Evolutionary conservation across 2,113 vertebrate species (phyloP), one percentile per base, ranked within the genome.

Genomic region (Pituophis catenifer): DNA sequence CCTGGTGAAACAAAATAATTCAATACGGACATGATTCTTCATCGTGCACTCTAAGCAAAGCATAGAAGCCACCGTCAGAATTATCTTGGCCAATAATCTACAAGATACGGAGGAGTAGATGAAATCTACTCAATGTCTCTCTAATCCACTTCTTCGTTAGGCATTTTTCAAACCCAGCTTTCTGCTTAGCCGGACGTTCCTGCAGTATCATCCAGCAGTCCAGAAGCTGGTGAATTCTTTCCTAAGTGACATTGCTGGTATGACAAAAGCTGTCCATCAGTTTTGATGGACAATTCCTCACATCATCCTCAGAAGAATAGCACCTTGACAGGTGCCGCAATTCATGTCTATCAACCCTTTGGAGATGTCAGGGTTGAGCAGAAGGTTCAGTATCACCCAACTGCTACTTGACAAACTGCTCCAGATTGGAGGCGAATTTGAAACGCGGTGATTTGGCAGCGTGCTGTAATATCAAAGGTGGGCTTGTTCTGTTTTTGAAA

Each of bases 281-380:
- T 65, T 57, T 15, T 93, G 89, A 93, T 87, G 81, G 92, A 90
- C 86, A 85, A 57, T 52, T 70, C 62, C 38, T 65, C 44, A 33
- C 12, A 21, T 90, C 55, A 44, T 15, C 70, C 57, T 29, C 89
- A 21, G 86, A 7, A 90, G 89, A 90, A 70, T 4, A 87, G 89
- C 44, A 90, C 62, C 89, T 86, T 90, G 81, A 87, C 92, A 93
- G 89, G 90, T 13, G 48, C 89, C 15, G 44, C 89, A 93, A 90
- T 93, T 93, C 92, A 93, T 65, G 81, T 65, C 75, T 90, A 87
- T 93, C 89, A 93, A 81, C 57, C 92, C 89, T 86, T 58, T 53
- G 48, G 89, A 86, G 88, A 62, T 59, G 54, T 90, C 88, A 90
- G 24, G 29, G 88, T 19, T 90, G 59, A 90, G 75, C 26, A 58